phyloP scores from a whole-genome alignment of 37 sponge, comb jelly and placozoan species.

The Aplysina aerophoba region DNA sequence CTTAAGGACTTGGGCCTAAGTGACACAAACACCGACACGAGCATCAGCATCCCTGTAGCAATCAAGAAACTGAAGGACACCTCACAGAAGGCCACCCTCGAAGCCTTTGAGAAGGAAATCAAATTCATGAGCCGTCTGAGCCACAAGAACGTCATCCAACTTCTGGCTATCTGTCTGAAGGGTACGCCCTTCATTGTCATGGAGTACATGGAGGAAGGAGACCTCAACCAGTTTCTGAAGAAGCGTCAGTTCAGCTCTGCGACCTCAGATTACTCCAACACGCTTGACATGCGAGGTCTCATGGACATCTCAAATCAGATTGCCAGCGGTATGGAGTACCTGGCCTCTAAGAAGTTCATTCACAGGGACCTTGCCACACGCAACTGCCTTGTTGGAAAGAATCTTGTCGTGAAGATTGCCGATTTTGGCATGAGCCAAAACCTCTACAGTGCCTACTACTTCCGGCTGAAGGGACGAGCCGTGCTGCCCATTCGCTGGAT shows the following conservation, averaged over 20 bases:
- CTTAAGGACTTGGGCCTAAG: conserved; percentile 54
- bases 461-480: conserved; percentile 67
- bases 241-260: conserved; percentile 43
- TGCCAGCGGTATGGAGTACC: conserved; percentile 85
- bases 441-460: conserved; percentile 75
- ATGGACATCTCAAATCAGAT: conserved; percentile 82
- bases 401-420: conserved; percentile 59
- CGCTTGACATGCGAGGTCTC: conserved; percentile 70
- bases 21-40: conserved; percentile 25
- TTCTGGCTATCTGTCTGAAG: conserved; percentile 64
- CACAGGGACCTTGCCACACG: conserved; percentile 83
- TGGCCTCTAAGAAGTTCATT: conserved; percentile 64
- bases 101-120: conserved; percentile 79
- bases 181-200: conserved; percentile 70
- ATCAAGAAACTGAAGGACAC: conserved; percentile 69
- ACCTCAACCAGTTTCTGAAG: conserved; percentile 78
- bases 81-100: conserved; percentile 14
- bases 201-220: conserved; percentile 95
- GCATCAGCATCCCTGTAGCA: conserved; percentile 54
- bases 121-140: conserved; percentile 80
- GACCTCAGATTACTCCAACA: conserved; percentile 44
- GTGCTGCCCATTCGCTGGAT: conserved; percentile 86
- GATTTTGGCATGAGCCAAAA: conserved; percentile 84
- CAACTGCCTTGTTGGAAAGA: conserved; percentile 79
- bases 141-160: conserved; percentile 65